Evolutionary conservation across 30 jellyfish, hydroid and myxozoan species (phyloP), one percentile per base, ranked within the genome.

Genomic region (Hydractinia symbiolongicarpus): DNA sequence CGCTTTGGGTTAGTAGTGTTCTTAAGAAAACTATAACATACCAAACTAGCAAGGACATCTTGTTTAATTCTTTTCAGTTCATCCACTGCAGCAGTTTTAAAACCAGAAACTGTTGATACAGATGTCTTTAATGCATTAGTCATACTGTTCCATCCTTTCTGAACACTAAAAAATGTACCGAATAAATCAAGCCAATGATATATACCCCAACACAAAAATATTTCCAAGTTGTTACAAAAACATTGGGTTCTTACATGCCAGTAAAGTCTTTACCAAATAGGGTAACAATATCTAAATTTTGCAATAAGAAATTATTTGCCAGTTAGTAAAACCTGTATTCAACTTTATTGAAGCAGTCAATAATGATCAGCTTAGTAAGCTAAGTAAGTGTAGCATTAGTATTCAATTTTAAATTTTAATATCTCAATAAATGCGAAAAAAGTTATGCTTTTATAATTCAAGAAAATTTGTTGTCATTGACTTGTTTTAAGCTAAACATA

Each of bases 231-330:
- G 16, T 58, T 58, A 11, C 15, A 58, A 11, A 67, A 67, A 67
- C n/a, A 67, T 13, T 11, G 0, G 53, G 50, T 5, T 7, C 95
- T 79, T 64, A 86, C 95, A 90, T 86, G 50, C 81, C 77, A n/a
- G 89, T 86, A 69, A 86, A 86, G 16, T 75, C 70, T 21, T 80
- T 74, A n/a, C 95, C 95, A 86, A 80, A 86, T 5, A 85, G 82
- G 53, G 79, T 79, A 71, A 81, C 90, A 74, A 79, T 75, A 70
- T 86, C 95, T 80, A 51, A 15, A 53, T 60, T 17, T 58, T 19
- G 50, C 56, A 71, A 71, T 1, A 30, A 71, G 0, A 9, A 71
- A 20, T 8, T 9, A 0, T 0, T 50, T 30, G 5, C n/a, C 78
- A 67, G 1, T 1, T 8, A 7, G 5, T 5, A 8, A 30, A 9